phyloP scores from a whole-genome alignment of 2,113 vertebrate genomes.

The Myotis lucifugus region DNA sequence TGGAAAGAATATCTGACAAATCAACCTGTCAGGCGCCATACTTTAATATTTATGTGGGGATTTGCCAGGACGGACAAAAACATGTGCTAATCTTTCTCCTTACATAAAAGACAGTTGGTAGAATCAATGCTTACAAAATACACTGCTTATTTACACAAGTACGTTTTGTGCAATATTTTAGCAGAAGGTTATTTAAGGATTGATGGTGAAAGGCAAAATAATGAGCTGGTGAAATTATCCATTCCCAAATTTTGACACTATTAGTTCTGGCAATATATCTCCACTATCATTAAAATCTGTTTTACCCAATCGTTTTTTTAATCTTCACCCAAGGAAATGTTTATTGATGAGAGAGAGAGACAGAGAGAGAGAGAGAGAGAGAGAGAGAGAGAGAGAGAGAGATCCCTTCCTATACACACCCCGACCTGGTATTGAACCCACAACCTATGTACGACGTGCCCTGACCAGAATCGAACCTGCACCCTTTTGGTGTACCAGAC shows the following conservation, averaged over 20 bases:
- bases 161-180: background rate
- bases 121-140: background rate
- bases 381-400: background rate
- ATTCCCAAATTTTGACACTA: background rate
- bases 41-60: background rate
- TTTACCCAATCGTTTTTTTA: background rate
- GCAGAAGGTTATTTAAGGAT: background rate
- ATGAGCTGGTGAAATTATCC: background rate
- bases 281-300: background rate
- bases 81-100: background rate
- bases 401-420: no score
- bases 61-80: background rate
- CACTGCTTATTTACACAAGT: background rate
- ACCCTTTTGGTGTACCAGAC: background rate
- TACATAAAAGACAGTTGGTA: background rate
- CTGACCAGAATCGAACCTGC: background rate
- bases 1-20: slow-evolving; percentile 14
- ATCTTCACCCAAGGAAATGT: no score
- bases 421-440: background rate
- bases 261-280: background rate
- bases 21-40: background rate
- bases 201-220: background rate
- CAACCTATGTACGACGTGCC: background rate
- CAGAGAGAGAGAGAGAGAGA: no score
- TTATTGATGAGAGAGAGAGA: background rate